Conservation (phyloP, 2,797 vertebrate genomes). For the Fringilla coelebs region DNA sequence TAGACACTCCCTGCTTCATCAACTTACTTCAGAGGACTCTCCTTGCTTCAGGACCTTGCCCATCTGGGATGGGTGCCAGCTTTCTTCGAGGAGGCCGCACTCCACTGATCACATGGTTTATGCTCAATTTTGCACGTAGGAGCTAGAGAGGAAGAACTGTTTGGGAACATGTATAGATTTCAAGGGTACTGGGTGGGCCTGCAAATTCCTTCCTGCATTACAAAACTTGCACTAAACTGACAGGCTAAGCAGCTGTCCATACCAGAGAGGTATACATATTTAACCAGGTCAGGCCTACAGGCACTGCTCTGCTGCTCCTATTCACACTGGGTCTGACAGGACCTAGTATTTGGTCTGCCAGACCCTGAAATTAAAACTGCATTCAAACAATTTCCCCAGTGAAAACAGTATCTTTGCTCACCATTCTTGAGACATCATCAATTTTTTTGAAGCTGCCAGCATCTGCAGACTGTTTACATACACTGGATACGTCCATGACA, state of each 20-base stretch:
- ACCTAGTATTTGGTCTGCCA: not conserved
- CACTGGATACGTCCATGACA: not conserved
- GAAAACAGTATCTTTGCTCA: not conserved
- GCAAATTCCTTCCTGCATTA: conserved; percentile 64
- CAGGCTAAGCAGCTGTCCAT: conserved; percentile 69
- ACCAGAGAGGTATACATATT: conserved; percentile 32
- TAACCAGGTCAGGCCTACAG: not conserved
- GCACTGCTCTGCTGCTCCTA: not conserved
- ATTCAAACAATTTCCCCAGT: not conserved
- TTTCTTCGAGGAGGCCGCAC: not conserved
- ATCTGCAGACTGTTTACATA: not conserved
- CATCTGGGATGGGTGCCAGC: conserved; percentile 36
- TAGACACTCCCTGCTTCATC: conserved; percentile 37
- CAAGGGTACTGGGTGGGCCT: conserved; percentile 66
- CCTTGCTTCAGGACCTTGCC: conserved; percentile 54
- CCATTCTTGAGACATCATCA: not conserved
- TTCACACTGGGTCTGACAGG: not conserved
- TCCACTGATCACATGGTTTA: conserved; percentile 55
- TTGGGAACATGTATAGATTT: conserved; percentile 70
- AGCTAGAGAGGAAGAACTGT: conserved; percentile 47
- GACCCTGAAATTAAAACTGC: not conserved
- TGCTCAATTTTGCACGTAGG: conserved; percentile 68
- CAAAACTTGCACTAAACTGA: conserved; percentile 57
- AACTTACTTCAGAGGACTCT: conserved; percentile 46
- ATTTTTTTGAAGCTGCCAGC: not conserved